Base-by-base conservation (phyloP, 2,888 invertebrate genomes). In the Scaptomyza reducta region DNA sequence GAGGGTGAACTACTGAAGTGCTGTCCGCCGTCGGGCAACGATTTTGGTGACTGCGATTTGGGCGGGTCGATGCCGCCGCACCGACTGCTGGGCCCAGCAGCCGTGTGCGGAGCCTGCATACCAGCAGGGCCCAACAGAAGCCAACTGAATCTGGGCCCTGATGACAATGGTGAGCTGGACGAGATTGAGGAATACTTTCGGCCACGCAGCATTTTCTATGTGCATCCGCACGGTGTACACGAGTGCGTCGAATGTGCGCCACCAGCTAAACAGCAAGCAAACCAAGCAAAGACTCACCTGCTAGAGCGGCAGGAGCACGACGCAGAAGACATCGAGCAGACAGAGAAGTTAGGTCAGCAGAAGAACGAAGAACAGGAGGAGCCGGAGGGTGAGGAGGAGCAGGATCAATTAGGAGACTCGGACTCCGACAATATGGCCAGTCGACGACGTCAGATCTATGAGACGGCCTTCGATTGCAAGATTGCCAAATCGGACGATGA, bases 401-500 rank as follows among this genome's bases (percentile, higher is more conserved):
- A 92, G 41, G 92, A 91, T 5, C 63, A 46, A 0, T 57, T 63
- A 4, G 66, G 35, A 0, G 76, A 80, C 5, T 65, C 65, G 27
- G 79, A 75, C 13, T 77, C 77, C 0, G 84, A 88, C 88, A 84
- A 81, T 70, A 85, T 85, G 84, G 85, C 85, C 18, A 87, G 87
- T 45, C 93, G 94, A 61, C 94, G 94, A 91, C 94, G 96, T 87
- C 96, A 96, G 92, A 94, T 97, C 59, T 97, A 97, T 91, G 97
- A 97, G 92, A 97, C 97, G 60, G 97, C 97, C 63, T 97, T 97
- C 91, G 97, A 97, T 92, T 96, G 96, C 91, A 96, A 96, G 92
- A 95, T 96, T 87, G 95, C 95, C 89, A 95, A 95, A 74, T 96
- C 96, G 9, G 95, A 95, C 82, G 95, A 95, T 84, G 95, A 95